Conservation (phyloP, 92 coral and sea anemone species). For the Paragorgia papillata region DNA sequence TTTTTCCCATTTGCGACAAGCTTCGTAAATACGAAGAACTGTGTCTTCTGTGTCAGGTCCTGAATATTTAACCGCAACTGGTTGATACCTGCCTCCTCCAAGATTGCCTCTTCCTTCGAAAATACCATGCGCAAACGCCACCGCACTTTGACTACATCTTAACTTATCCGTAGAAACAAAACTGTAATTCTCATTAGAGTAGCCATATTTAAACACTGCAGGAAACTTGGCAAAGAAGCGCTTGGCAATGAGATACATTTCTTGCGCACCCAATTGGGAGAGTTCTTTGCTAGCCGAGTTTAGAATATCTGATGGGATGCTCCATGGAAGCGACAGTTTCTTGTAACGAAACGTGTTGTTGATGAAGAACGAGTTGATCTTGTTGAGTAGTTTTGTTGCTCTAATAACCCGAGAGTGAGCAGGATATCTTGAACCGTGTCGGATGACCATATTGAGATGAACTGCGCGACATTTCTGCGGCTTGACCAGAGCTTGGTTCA, state of each 20-base stretch:
- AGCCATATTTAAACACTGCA: constrained; percentile 53
- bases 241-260: constrained; percentile 68
- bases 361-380: constrained; percentile 54
- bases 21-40: constrained; percentile 64
- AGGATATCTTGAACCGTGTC: constrained; percentile 91
- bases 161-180: constrained; percentile 69
- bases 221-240: constrained; percentile 66
- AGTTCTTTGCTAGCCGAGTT: constrained; percentile 68
- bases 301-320: constrained; percentile 51
- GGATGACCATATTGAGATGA: constrained; percentile 76
- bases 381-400: constrained; percentile 49
- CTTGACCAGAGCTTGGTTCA: constrained; percentile 26
- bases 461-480: constrained; percentile 67
- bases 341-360: constrained; percentile 57
- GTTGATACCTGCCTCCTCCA: constrained; percentile 65
- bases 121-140: constrained; percentile 79
- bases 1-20: constrained; percentile 68
- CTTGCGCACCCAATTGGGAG: constrained; percentile 65
- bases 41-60: constrained; percentile 72
- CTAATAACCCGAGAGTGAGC: constrained; percentile 46
- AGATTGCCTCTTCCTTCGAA: constrained; percentile 78
- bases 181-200: constrained; percentile 73
- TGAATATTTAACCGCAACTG: constrained; percentile 70
- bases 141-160: constrained; percentile 86
- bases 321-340: constrained; percentile 78